Evolutionary conservation across 2,888 invertebrate genomes (phyloP).

Genomic region (Pandemis corylana): DNA sequence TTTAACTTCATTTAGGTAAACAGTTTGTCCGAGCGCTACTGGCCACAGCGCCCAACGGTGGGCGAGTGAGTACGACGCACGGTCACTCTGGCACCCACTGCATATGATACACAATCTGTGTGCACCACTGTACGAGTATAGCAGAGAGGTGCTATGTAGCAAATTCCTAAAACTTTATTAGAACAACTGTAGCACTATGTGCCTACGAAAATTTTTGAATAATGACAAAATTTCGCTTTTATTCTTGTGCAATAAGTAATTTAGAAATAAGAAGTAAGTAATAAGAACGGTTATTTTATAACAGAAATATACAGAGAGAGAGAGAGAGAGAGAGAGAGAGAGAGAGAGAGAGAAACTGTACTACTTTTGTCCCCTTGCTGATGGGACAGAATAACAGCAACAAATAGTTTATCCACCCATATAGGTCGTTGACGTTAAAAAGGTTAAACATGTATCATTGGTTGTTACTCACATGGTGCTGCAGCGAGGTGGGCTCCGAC

Average conservation of each 20-base stretch:
- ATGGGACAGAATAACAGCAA: too few relatives aligned
- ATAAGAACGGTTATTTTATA: too few relatives aligned
- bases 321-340: too few relatives aligned
- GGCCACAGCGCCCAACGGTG: conserved; percentile 36
- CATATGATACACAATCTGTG: conserved; percentile 52
- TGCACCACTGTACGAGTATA: conserved; percentile 45
- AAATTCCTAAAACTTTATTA: neutral
- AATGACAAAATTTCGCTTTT: conserved; percentile 21
- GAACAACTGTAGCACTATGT: conserved; percentile 26
- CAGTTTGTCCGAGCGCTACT: conserved; percentile 39
- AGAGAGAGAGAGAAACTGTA: too few relatives aligned
- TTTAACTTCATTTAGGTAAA: too few relatives aligned
- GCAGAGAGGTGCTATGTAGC: neutral
- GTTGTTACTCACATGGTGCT: conserved; percentile 88
- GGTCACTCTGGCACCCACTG: conserved; percentile 33
- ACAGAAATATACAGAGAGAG: too few relatives aligned
- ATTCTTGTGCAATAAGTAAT: conserved; percentile 15
- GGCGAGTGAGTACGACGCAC: conserved; percentile 41
- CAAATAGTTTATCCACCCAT: too few relatives aligned
- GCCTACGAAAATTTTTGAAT: conserved; percentile 31
- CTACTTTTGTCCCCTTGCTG: too few relatives aligned
- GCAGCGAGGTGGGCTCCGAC: conserved; percentile 97
- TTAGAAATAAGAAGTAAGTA: neutral
- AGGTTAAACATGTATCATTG: neutral
- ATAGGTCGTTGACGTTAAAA: too few relatives aligned